These are phyloP conservation scores for Candoia aspera DNA, from an alignment of 2,113 vertebrate species.

Conservation along the genomic window DNA sequence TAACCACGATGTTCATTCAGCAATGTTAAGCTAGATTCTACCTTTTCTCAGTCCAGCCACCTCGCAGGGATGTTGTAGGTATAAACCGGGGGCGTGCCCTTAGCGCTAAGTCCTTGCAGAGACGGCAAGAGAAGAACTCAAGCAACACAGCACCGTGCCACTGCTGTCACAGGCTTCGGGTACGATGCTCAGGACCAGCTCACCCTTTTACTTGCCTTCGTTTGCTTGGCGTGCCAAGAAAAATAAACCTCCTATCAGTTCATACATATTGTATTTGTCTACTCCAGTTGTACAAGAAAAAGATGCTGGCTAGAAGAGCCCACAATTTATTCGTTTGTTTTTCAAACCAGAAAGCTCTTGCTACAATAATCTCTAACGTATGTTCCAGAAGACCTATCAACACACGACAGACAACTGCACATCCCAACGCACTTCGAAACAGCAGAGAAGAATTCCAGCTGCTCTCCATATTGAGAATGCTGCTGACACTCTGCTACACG, in stretches of 20 bases:
- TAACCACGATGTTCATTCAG: neutral
- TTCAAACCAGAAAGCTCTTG: slow-evolving; percentile 41
- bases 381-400: slow-evolving; percentile 27
- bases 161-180: too few species aligned
- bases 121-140: neutral
- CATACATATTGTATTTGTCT: neutral
- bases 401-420: slow-evolving; percentile 47
- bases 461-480: slow-evolving; percentile 60
- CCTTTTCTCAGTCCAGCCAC: neutral
- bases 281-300: neutral
- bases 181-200: too few species aligned
- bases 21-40: neutral
- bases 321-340: slow-evolving; percentile 32
- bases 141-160: neutral
- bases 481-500: slow-evolving; percentile 48
- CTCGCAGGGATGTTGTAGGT: neutral
- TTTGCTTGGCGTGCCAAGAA: neutral
- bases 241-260: neutral
- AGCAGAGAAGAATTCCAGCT: slow-evolving; percentile 53
- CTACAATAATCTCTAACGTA: slow-evolving; percentile 29
- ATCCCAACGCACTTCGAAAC: slow-evolving; percentile 51
- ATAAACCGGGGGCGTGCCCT: neutral
- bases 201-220: neutral
- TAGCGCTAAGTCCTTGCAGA: neutral
- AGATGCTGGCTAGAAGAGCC: neutral